Percentiles rank a stretch among this genome's conserved stretches.
phyloP scores from a whole-genome alignment of 2,888 invertebrate genomes.

The Teleiodes luculella region DNA sequence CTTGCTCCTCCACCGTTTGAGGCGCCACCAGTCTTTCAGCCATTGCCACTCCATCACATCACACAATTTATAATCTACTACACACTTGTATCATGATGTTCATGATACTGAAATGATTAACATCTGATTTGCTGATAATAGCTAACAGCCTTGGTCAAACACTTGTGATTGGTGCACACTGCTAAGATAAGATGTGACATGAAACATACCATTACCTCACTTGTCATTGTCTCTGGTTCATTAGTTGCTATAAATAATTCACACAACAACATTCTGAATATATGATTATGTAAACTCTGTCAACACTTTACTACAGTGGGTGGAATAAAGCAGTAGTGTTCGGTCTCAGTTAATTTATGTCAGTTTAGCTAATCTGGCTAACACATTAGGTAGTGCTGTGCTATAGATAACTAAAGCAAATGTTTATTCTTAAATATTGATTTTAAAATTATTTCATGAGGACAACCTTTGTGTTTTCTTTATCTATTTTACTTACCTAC shows the following conservation, averaged over 20 bases:
- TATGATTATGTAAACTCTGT: slow-evolving; percentile 16
- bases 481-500: neutral
- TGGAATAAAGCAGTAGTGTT: slow-evolving; percentile 2
- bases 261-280: slow-evolving; percentile 21
- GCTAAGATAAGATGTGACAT: slow-evolving; percentile 65
- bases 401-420: slow-evolving; percentile 3
- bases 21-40: slow-evolving; percentile 89
- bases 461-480: neutral
- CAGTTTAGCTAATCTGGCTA: neutral
- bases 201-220: slow-evolving; percentile 70
- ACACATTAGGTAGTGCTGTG: too few relatives aligned
- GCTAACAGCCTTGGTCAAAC: slow-evolving; percentile 40
- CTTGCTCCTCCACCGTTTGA: slow-evolving; percentile 82
- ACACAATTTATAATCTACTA: slow-evolving; percentile 42
- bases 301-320: neutral
- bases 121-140: slow-evolving; percentile 22
- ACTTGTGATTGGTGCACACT: slow-evolving; percentile 55
- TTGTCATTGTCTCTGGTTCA: slow-evolving; percentile 60
- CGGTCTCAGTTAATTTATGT: neutral
- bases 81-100: slow-evolving; percentile 8
- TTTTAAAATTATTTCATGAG: neutral
- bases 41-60: slow-evolving; percentile 87
- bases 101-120: slow-evolving; percentile 11
- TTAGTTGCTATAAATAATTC: slow-evolving; percentile 52
- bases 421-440: neutral